Conservation (phyloP, 2,888 invertebrate species). For the Hemistola chrysoprasaria region DNA sequence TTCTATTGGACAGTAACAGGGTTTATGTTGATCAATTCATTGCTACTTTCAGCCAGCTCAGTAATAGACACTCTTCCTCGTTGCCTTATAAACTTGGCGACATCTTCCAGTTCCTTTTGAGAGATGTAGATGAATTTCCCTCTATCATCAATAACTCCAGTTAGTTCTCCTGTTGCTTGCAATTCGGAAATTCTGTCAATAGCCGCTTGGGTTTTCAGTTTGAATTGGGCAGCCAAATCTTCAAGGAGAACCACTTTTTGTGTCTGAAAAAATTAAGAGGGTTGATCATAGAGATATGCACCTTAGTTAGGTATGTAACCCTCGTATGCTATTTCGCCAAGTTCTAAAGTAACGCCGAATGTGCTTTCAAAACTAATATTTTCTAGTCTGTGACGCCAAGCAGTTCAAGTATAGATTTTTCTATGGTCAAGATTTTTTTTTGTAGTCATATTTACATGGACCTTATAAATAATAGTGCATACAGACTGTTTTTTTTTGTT, state of each 20-base stretch:
- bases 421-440: no score
- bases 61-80: constrained; percentile 96
- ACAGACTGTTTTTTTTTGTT: no score
- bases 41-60: constrained; percentile 97
- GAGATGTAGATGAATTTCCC: constrained; percentile 99
- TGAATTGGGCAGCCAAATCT: constrained; percentile 95
- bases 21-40: constrained; percentile 92
- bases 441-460: no score
- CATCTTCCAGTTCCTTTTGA: constrained; percentile 92
- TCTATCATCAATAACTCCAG: constrained; percentile 98
- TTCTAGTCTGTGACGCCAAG: no score
- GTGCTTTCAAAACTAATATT: no score
- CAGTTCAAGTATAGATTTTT: no score
- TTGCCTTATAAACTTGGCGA: constrained; percentile 97
- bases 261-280: constrained; percentile 67
- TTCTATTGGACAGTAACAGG: constrained; percentile 68
- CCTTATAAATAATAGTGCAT: no score
- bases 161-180: constrained; percentile 91
- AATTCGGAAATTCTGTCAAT: constrained; percentile 94
- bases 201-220: constrained; percentile 93
- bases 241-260: constrained; percentile 97
- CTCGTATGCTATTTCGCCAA: no score
- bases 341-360: no score
- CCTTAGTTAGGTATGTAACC: no score
- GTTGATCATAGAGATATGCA: no score